Percentiles rank a stretch among this genome's conserved stretches.
phyloP scores from a whole-genome alignment of 2,113 vertebrate species.

The Prochilodus magdalenae region DNA sequence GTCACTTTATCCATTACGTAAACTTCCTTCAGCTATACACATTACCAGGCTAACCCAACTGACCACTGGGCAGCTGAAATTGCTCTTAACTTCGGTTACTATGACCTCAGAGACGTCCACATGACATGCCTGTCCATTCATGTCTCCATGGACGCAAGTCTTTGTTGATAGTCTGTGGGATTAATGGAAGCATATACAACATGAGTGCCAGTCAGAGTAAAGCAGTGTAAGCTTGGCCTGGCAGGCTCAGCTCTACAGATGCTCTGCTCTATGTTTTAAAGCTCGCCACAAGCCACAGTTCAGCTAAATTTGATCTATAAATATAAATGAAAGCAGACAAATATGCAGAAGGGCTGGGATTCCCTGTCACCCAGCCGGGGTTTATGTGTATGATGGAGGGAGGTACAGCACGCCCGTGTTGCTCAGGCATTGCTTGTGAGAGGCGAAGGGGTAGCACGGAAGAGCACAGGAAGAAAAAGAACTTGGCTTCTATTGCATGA shows the following conservation, averaged over 20 bases:
- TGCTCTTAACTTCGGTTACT: conserved; percentile 27
- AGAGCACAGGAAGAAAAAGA: conserved; percentile 5
- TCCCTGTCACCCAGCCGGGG: conserved; percentile 26
- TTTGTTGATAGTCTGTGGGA: conserved; percentile 24
- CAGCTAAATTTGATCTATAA: conserved; percentile 45
- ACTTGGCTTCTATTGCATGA: not conserved
- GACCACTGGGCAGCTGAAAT: conserved; percentile 44
- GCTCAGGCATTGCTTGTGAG: conserved; percentile 1
- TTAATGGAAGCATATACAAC: conserved; percentile 31
- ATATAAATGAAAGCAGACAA: conserved; percentile 48
- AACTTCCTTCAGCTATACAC: conserved; percentile 8
- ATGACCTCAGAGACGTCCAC: conserved; percentile 44
- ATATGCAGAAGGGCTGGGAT: conserved; percentile 34
- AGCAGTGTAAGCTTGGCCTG: not conserved
- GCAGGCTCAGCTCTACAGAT: conserved; percentile 16
- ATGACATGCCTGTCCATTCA: conserved; percentile 39
- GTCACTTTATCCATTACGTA: conserved; percentile 51
- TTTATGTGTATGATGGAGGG: conserved; percentile 30
- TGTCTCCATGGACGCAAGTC: conserved; percentile 38
- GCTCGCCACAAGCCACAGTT: conserved; percentile 48
- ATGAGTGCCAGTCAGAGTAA: conserved; percentile 19
- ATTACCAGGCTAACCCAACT: conserved; percentile 17
- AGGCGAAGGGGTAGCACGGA: not conserved
- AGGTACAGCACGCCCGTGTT: conserved; percentile 48
- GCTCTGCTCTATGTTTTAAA: conserved; percentile 40